These are phyloP conservation scores for Eupeodes latifasciatus DNA, from an alignment of 2,888 invertebrate genomes.

Conservation along the genomic window DNA sequence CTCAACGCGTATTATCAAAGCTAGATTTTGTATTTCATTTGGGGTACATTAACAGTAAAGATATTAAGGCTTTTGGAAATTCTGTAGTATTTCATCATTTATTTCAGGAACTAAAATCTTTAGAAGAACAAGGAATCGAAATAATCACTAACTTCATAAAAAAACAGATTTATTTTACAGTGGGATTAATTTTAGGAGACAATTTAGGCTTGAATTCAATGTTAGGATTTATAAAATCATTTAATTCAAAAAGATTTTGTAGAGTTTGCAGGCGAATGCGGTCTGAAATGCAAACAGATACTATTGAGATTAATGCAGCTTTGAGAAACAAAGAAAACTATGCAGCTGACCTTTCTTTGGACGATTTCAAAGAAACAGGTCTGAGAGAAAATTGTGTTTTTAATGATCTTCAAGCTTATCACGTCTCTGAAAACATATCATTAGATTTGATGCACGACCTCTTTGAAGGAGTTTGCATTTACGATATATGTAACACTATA, in stretches of 20 bases:
- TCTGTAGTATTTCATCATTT: conserved; percentile 28
- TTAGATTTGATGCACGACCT: conserved; percentile 71
- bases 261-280: background rate
- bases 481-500: conserved; percentile 21
- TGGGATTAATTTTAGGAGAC: conserved; percentile 13
- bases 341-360: background rate
- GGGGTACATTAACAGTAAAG: conserved; percentile 22
- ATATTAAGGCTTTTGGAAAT: conserved; percentile 40
- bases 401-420: too few relatives aligned
- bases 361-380: too few relatives aligned
- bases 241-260: conserved; percentile 22
- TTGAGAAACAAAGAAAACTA: background rate
- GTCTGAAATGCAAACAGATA: background rate
- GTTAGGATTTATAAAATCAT: conserved; percentile 7
- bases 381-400: too few relatives aligned
- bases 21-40: conserved; percentile 37
- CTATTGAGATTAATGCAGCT: background rate
- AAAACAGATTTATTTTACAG: conserved; percentile 22
- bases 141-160: background rate
- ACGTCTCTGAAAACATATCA: too few relatives aligned
- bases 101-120: conserved; percentile 34
- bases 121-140: conserved; percentile 39
- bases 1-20: conserved; percentile 16
- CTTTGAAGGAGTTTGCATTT: conserved; percentile 74
- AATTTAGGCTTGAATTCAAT: too few relatives aligned